These are phyloP conservation scores for Trochalopteron elliotii DNA, from an alignment of 2,113 vertebrate species.

Conservation along the genomic window DNA sequence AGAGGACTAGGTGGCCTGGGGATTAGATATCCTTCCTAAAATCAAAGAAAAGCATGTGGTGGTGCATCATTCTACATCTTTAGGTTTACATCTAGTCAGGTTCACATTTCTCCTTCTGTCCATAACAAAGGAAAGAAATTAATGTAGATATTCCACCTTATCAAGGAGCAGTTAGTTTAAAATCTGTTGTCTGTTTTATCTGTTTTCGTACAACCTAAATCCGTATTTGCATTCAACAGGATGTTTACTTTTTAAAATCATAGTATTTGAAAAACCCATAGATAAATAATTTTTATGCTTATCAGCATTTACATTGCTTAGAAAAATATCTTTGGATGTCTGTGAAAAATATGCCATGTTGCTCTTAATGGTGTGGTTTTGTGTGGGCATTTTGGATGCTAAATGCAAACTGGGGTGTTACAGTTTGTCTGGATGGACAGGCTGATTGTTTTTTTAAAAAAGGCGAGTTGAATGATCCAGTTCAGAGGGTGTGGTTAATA, in stretches of 20 bases:
- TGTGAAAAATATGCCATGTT: not conserved
- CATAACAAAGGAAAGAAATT: not conserved
- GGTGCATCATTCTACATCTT: not conserved
- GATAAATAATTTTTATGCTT: not conserved
- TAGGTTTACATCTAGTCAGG: not conserved
- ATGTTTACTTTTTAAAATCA: not conserved
- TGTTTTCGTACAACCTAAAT: not conserved
- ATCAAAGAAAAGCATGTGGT: not conserved
- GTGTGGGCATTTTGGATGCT: not conserved
- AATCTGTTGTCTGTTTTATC: not conserved
- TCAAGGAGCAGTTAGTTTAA: not conserved
- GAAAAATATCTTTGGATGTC: not conserved
- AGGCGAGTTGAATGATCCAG: not conserved
- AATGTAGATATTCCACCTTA: not conserved
- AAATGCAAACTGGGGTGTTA: not conserved
- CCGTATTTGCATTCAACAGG: not conserved
- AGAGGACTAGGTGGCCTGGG: not conserved
- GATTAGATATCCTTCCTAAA: not conserved
- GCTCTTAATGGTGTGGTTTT: not conserved
- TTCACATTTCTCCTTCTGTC: not conserved
- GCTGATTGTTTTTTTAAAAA: not conserved
- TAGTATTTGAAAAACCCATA: not conserved
- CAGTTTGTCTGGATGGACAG: not conserved
- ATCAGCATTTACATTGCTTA: not conserved
- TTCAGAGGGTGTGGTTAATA: not conserved